These are phyloP conservation scores for Dicrostonyx torquatus DNA, from an alignment of 2,797 vertebrate genomes.

Conservation along the genomic window DNA sequence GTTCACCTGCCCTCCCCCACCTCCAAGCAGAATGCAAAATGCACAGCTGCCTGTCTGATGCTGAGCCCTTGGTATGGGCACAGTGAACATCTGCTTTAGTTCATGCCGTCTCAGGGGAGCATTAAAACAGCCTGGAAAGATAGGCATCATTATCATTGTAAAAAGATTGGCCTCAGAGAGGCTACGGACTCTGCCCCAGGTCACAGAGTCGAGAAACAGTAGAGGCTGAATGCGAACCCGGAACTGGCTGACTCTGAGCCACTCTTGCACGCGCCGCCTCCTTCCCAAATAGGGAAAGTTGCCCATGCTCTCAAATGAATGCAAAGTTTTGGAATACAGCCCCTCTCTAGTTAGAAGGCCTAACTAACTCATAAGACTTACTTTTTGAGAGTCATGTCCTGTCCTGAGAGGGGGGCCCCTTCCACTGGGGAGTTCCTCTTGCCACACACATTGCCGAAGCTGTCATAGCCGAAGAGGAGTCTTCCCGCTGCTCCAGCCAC, in stretches of 20 bases:
- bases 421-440: slow-evolving; percentile 85
- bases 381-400: slow-evolving; percentile 88
- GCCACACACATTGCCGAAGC: slow-evolving; percentile 89
- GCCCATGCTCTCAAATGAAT: not conserved
- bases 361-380: slow-evolving; percentile 77
- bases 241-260: not conserved
- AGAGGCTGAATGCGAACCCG: not conserved
- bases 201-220: not conserved
- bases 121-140: not conserved
- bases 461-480: slow-evolving; percentile 89
- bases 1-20: not conserved
- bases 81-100: not conserved
- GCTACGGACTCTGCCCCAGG: not conserved
- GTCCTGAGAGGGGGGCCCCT: slow-evolving; percentile 88
- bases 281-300: not conserved
- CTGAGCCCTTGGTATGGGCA: not conserved
- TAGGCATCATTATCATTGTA: not conserved
- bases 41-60: not conserved
- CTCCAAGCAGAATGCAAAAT: not conserved
- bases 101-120: not conserved
- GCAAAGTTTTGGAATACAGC: not conserved
- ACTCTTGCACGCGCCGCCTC: not conserved
- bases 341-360: not conserved
- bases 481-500: slow-evolving; percentile 86
- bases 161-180: not conserved